A percentile compares a stretch with the other conserved stretches of the same genome.
Conservation (phyloP, 2,888 invertebrate species). For the Platynereis dumerilii region DNA sequence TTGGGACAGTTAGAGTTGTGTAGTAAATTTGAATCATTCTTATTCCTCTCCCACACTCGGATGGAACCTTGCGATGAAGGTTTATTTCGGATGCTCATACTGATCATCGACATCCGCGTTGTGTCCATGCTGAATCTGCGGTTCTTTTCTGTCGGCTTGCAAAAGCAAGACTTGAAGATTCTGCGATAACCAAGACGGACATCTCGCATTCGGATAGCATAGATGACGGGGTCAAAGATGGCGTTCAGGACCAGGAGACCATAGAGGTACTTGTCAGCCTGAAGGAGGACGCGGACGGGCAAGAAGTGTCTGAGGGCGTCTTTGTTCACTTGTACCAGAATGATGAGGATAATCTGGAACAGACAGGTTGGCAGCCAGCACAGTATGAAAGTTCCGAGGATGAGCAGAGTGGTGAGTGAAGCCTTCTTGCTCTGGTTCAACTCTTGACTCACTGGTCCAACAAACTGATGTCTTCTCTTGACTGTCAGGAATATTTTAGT, state of each 20-base stretch:
- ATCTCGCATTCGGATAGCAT: slow-evolving; percentile 32
- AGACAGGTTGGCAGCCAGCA: slow-evolving; percentile 37
- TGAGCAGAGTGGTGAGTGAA: slow-evolving; percentile 36
- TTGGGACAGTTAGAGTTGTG: too few species aligned
- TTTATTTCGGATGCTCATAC: too few species aligned
- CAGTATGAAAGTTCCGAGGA: slow-evolving; percentile 35
- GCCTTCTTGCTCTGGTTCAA: slow-evolving; percentile 28
- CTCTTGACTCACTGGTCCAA: slow-evolving; percentile 13
- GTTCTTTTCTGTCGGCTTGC: slow-evolving; percentile 2
- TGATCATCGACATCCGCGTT: slow-evolving; percentile 21
- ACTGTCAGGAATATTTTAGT: slow-evolving; percentile 46
- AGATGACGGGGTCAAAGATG: slow-evolving; percentile 37
- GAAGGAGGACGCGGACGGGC: slow-evolving; percentile 9
- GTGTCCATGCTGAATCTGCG: slow-evolving; percentile 14
- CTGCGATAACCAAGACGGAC: slow-evolving; percentile 28
- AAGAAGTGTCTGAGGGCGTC: background rate
- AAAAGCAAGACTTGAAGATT: slow-evolving; percentile 23
- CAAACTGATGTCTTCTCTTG: slow-evolving; percentile 13
- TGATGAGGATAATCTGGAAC: slow-evolving; percentile 30
- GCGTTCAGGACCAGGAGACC: slow-evolving; percentile 34
- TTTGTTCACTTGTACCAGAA: slow-evolving; percentile 24
- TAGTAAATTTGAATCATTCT: too few species aligned
- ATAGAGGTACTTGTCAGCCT: slow-evolving; percentile 29
- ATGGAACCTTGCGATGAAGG: too few species aligned
- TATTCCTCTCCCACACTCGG: too few species aligned